Conservation (phyloP, 2,797 vertebrate species). For the Lateolabrax maculatus region DNA sequence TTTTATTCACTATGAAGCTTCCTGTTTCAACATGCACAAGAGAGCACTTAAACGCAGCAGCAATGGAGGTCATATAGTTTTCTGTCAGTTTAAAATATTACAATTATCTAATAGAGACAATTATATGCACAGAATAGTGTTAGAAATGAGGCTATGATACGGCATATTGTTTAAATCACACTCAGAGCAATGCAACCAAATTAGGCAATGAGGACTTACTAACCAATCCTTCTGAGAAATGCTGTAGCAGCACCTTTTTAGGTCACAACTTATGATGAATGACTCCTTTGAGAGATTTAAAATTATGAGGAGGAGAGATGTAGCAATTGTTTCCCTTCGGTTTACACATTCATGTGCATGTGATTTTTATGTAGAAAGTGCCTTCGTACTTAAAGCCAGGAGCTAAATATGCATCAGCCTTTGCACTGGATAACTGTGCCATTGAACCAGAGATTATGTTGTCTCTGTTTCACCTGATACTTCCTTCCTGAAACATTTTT, state of each 20-base stretch:
- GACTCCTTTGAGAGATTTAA: conserved; percentile 78
- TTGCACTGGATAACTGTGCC: conserved; percentile 39
- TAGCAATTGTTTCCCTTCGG: conserved; percentile 66
- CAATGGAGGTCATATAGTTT: conserved; percentile 45
- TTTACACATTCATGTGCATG: conserved; percentile 67
- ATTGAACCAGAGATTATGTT: conserved; percentile 50
- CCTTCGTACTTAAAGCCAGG: conserved; percentile 32
- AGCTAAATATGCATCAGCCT: conserved; percentile 35
- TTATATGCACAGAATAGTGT: conserved; percentile 49
- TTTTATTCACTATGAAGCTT: conserved; percentile 51
- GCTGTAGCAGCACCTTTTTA: conserved; percentile 74
- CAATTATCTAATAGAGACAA: conserved; percentile 46
- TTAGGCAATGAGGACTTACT: conserved; percentile 71
- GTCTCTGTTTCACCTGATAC: conserved; percentile 66
- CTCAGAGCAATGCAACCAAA: conserved; percentile 65
- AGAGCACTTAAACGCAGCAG: conserved; percentile 48
- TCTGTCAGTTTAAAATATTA: conserved; percentile 59
- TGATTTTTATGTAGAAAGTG: conserved; percentile 49
- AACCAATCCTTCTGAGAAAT: conserved; percentile 74
- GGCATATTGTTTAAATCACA: conserved; percentile 68
- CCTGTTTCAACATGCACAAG: conserved; percentile 18
- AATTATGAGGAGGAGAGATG: conserved; percentile 62
- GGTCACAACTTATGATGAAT: conserved; percentile 79
- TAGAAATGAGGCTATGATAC: conserved; percentile 55
- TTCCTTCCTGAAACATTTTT: conserved; percentile 62